Evolutionary conservation across 2,113 vertebrate species (phyloP).

Genomic region (Tyto alba): DNA sequence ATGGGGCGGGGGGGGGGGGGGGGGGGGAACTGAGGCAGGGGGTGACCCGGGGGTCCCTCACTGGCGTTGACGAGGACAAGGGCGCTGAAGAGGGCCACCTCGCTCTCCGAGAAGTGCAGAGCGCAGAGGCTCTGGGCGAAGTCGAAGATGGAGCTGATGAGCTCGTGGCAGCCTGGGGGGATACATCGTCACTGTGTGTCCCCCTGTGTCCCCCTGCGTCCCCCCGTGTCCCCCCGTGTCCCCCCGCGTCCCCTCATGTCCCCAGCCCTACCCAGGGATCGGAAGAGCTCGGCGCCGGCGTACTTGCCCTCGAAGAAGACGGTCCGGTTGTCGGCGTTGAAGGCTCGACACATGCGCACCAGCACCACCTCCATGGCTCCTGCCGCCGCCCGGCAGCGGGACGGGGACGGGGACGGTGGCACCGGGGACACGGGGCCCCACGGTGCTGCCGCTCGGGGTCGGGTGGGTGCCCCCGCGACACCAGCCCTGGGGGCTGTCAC

Average conservation of each 20-base stretch:
- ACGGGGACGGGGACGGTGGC: background rate
- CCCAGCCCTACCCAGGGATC: conserved; percentile 80
- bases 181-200: background rate
- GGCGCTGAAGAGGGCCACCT: conserved; percentile 87
- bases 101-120: conserved; percentile 83
- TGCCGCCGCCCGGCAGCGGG: conserved; percentile 9
- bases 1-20: background rate
- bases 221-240: background rate
- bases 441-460: rapidly evolving
- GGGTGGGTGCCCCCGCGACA: rapidly evolving
- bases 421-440: background rate
- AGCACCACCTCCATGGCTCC: conserved; percentile 94
- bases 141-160: conserved; percentile 86
- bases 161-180: conserved; percentile 81
- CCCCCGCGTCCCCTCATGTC: background rate
- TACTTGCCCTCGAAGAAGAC: conserved; percentile 94
- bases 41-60: conserved; percentile 30
- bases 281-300: conserved; percentile 84
- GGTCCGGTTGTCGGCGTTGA: conserved; percentile 84
- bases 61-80: conserved; percentile 86
- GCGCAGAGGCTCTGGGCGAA: conserved; percentile 84
- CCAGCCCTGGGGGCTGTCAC: background rate
- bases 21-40: background rate
- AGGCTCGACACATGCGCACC: conserved; percentile 87
- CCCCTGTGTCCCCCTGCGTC: too few relatives aligned